A percentile compares a stretch with the other conserved stretches of the same genome.
Evolutionary conservation across 1,140 invertebrate genomes (phyloP).

Genomic region (Drosophila neocordata): DNA sequence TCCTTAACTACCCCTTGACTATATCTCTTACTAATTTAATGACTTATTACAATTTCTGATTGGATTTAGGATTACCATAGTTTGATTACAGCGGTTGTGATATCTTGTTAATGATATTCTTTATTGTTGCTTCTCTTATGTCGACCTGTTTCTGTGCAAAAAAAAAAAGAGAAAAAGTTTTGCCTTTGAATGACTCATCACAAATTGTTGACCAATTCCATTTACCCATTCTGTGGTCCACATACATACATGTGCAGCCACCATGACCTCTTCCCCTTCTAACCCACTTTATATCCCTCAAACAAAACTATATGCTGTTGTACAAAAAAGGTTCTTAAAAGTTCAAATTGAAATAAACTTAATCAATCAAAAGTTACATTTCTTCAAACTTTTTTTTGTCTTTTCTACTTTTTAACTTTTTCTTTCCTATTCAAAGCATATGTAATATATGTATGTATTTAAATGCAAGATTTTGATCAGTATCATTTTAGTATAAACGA

Average conservation of each 20-base stretch:
- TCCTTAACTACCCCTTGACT: background rate
- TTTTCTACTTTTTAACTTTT: background rate
- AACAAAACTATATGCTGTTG: slow-evolving; percentile 1
- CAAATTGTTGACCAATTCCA: slow-evolving; percentile 14
- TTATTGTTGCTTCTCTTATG: slow-evolving; percentile 32
- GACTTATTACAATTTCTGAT: slow-evolving; percentile 22
- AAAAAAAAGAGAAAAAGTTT: slow-evolving; percentile 24
- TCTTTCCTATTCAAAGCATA: background rate
- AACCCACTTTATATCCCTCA: background rate
- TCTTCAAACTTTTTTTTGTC: background rate
- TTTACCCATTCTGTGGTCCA: slow-evolving; percentile 30
- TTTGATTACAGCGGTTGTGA: slow-evolving; percentile 9
- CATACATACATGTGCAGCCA: slow-evolving; percentile 21
- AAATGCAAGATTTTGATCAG: no score
- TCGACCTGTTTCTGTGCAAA: slow-evolving; percentile 40
- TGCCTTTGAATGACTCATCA: slow-evolving; percentile 41
- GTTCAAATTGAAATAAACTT: background rate
- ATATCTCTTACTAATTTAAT: slow-evolving; percentile 21
- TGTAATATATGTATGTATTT: no score
- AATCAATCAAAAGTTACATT: slow-evolving; percentile 7
- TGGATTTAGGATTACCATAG: slow-evolving; percentile 4
- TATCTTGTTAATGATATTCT: slow-evolving; percentile 27
- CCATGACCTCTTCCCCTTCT: background rate
- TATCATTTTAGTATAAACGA: no score
- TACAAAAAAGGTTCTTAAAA: background rate